These are phyloP conservation scores for Epistrophe grossulariae DNA, from an alignment of 2,888 invertebrate species.

Conservation along the genomic window DNA sequence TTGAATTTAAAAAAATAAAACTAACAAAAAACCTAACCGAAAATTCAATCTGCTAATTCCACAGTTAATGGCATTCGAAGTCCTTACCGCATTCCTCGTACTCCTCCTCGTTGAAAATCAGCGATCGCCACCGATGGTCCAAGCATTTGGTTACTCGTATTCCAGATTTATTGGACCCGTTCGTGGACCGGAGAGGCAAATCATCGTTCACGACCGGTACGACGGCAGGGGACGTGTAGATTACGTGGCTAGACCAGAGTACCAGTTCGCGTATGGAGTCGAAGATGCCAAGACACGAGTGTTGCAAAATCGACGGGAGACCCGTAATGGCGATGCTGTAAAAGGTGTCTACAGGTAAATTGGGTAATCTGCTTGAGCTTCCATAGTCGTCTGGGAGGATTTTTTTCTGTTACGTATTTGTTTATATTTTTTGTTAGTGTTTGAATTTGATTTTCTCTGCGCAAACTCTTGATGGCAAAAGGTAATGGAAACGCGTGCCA, in stretches of 20 bases:
- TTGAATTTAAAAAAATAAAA: neutral
- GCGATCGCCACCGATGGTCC: slow-evolving; percentile 52
- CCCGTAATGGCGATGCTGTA: slow-evolving; percentile 89
- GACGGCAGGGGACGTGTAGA: slow-evolving; percentile 86
- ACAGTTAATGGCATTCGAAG: slow-evolving; percentile 77
- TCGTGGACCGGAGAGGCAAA: slow-evolving; percentile 85
- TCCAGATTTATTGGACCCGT: slow-evolving; percentile 90
- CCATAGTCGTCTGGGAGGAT: slow-evolving; percentile 46
- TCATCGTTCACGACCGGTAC: slow-evolving; percentile 80
- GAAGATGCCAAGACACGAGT: slow-evolving; percentile 90
- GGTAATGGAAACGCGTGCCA: slow-evolving; percentile 15
- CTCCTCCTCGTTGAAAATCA: slow-evolving; percentile 58
- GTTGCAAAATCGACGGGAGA: slow-evolving; percentile 89
- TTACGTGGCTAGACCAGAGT: slow-evolving; percentile 90
- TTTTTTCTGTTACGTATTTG: slow-evolving; percentile 30
- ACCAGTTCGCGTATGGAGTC: slow-evolving; percentile 90
- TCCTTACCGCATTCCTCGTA: slow-evolving; percentile 78
- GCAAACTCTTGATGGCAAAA: slow-evolving; percentile 6
- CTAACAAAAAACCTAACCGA: slow-evolving; percentile 4
- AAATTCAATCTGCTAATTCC: slow-evolving; percentile 62
- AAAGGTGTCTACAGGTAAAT: slow-evolving; percentile 88
- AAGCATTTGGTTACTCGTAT: slow-evolving; percentile 87
- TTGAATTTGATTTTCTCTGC: slow-evolving; percentile 16
- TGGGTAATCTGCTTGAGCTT: slow-evolving; percentile 56
- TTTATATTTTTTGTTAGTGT: slow-evolving; percentile 26